Conservation (phyloP, 2,888 invertebrate species). For the Marasmarcha lunaedactyla region DNA sequence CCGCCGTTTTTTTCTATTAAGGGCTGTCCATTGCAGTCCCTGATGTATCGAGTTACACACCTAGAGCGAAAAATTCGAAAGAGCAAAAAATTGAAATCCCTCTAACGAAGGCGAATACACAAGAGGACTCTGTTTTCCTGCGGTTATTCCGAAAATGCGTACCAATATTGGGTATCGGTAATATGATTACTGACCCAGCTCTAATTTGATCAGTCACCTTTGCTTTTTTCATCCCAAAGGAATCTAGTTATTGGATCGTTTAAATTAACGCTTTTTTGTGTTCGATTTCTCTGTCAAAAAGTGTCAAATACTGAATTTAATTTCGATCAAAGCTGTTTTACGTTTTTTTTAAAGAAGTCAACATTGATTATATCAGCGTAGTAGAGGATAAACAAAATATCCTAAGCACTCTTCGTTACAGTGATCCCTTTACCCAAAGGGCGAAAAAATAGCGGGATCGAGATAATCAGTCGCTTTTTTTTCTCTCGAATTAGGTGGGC, state of each 20-base stretch:
- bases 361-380: slow-evolving; percentile 1
- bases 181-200: slow-evolving; percentile 65
- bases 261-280: no score
- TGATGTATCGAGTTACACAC: slow-evolving; percentile 49
- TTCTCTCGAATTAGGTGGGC: slow-evolving; percentile 46
- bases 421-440: slow-evolving; percentile 12
- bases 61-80: slow-evolving; percentile 34
- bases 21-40: slow-evolving; percentile 50
- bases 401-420: no score
- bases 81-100: slow-evolving; percentile 52
- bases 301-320: no score
- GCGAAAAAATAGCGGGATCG: slow-evolving; percentile 37
- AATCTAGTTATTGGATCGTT: slow-evolving; percentile 8
- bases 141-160: slow-evolving; percentile 49
- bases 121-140: slow-evolving; percentile 54
- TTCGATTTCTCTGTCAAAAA: no score
- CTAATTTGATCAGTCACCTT: slow-evolving; percentile 57
- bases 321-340: no score
- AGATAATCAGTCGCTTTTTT: slow-evolving; percentile 59
- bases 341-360: no score
- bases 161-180: slow-evolving; percentile 62
- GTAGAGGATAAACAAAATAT: background rate
- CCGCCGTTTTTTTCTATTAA: slow-evolving; percentile 59
- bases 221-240: slow-evolving; percentile 41
- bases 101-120: slow-evolving; percentile 65